phyloP scores from a whole-genome alignment of 2,888 invertebrate species.

The Volucella inanis region DNA sequence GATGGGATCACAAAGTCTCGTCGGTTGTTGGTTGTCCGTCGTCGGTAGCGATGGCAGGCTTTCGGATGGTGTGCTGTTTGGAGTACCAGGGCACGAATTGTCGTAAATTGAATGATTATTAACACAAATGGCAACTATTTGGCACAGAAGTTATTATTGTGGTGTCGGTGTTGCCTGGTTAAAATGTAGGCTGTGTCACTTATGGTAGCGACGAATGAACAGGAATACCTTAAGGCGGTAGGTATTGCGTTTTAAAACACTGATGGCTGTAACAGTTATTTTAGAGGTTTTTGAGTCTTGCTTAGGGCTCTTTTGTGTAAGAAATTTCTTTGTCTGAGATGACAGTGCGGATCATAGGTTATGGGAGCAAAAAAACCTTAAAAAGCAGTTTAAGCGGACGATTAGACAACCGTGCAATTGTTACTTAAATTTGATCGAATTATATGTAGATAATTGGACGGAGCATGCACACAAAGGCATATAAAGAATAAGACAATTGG shows the following conservation, averaged over 20 bases:
- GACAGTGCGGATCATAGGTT: conserved; percentile 47
- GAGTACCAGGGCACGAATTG: conserved; percentile 57
- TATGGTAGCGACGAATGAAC: conserved; percentile 9
- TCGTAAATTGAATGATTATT: conserved; percentile 72
- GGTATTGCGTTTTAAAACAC: conserved; percentile 46
- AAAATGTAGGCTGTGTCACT: neutral
- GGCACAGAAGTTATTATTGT: conserved; percentile 29
- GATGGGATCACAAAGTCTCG: conserved; percentile 16
- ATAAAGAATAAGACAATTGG: too few relatives aligned
- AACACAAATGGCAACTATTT: conserved; percentile 67
- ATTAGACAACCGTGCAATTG: neutral
- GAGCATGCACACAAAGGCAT: neutral
- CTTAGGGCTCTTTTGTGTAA: neutral
- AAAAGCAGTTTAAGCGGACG: conserved; percentile 3
- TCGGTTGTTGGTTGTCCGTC: neutral
- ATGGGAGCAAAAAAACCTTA: conserved; percentile 16
- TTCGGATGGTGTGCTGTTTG: neutral
- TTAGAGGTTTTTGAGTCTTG: neutral
- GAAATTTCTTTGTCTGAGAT: conserved; percentile 33
- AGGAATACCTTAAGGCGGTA: conserved; percentile 19
- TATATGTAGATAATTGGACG: conserved; percentile 12
- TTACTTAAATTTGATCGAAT: conserved; percentile 24
- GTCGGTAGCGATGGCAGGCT: conserved; percentile 9
- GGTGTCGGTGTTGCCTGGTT: neutral
- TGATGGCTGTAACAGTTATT: conserved; percentile 17